Base-by-base conservation (phyloP, 2,797 vertebrate genomes). In the Myotis pilosus region DNA sequence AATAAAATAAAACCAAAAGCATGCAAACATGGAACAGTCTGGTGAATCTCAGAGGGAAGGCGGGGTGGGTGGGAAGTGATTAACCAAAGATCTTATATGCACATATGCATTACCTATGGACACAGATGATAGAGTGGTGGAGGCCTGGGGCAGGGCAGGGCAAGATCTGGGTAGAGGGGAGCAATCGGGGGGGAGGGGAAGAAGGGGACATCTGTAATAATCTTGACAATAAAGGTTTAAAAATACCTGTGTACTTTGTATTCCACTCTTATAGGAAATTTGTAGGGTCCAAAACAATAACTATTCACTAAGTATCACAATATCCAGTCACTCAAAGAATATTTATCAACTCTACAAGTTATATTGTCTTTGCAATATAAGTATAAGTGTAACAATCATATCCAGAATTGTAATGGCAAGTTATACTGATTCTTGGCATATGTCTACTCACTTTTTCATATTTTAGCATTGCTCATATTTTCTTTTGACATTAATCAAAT, bases 401-500 rank as follows among this genome's bases (percentile, higher is more conserved):
- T 87, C 20, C 79, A 95, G 88, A 89, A 49, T 57, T 92, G 3
- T 30, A 69, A 92, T 57, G 68, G 23, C 25, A 85, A 92, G 36
- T 87, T 82, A 36, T 17, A 86, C 38, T 11, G 30, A 69, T 82
- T 90, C 41, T 72, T 38, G 74, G 78, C 47, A 83, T 71, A 80
- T 72, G 20, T 71, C 36, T 82, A 60, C 13, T 80, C n/a, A 76
- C 6, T 47, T 83, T 41, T 74, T 89, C 36, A 72, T 44, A 91
- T 41, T 81, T 72, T 69, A 89, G n/a, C 10, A 64, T 38, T 47
- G 15, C 8, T 92, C 76, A 89, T 74, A 83, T 90, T 92, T 82
- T 93, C 57, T 93, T 92, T 78, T 85, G 78, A 87, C 38, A 87
- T 79, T 88, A 75, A 87, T 75, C 62, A 74, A 23, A 79, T 85